Evolutionary conservation across 1,140 invertebrate genomes (phyloP), one percentile per base, ranked within the genome.

Genomic region (Linepithema humile): DNA sequence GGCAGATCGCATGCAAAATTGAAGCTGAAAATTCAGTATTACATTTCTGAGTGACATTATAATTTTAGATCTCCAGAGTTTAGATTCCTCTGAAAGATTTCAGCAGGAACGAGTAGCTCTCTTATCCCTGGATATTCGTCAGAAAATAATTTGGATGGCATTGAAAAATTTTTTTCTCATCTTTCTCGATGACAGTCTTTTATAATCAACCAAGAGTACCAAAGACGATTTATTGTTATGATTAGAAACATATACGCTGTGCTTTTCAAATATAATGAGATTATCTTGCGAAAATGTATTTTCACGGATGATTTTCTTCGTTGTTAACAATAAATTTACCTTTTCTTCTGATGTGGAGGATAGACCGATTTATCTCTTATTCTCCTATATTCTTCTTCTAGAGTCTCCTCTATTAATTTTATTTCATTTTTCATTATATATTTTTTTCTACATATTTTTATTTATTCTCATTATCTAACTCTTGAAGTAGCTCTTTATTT

Each of bases 101-200:
- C 53, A 20, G 40, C 12, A 62, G 55, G 50, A 87, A 74, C 43
- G 45, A 82, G 26, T 35, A 40, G 48, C 17, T 35, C n/a, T 29
- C 2, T 43, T 15, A 40, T 74, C 26, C 59, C 3, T 10, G 15
- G 0, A 45, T 6, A 55, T 67, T 60, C 29, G 17, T 65, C n/a
- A 32, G 65, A 53, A 62, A 64, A 74, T 86, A 62, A 83, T 83
- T 40, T 86, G 65, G 23, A 87, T 73, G 48, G 57, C 48, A 86
- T 83, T 45, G 35, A n/a, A 38, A 3, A 29, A 26, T 70, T 1
- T 69, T 12, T 45, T 10, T 10, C 12, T 7, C 9, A 23, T 23
- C 0, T 10, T 78, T 55, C 23, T 55, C 2, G 20, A 65, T 38
- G 32, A 40, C 45, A 69, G 62, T 69, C 48, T 70, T 77, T 80